These are phyloP conservation scores for Orchesella flavescens DNA, from an alignment of 2,888 invertebrate genomes.

Conservation along the genomic window DNA sequence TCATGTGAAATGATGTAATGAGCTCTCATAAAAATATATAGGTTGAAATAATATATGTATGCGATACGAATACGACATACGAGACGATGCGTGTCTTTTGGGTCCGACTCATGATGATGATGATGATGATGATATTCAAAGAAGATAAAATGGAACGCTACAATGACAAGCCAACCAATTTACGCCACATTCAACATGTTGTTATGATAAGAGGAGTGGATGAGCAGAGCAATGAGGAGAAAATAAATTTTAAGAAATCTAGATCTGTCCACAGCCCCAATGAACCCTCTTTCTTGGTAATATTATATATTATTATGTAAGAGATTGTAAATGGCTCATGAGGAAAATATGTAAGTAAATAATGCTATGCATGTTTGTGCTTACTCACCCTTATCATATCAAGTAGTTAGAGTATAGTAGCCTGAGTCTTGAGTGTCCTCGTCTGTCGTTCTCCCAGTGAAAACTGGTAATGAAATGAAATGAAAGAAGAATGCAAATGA, in stretches of 20 bases:
- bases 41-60: not conserved
- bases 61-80: not conserved
- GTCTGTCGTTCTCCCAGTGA: too few relatives aligned
- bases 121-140: not conserved
- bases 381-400: too few relatives aligned
- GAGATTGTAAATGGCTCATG: not conserved
- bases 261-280: constrained; percentile 6
- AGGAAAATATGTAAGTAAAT: not conserved
- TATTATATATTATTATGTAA: not conserved
- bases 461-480: too few relatives aligned
- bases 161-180: not conserved
- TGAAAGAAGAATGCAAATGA: too few relatives aligned
- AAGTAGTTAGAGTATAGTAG: too few relatives aligned
- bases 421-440: too few relatives aligned
- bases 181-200: not conserved
- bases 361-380: too few relatives aligned
- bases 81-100: too few relatives aligned
- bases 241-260: constrained; percentile 12
- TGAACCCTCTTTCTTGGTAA: not conserved
- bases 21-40: not conserved
- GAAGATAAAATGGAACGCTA: not conserved
- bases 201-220: not conserved
- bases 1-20: not conserved
- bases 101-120: too few relatives aligned
- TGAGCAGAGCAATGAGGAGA: not conserved